A percentile compares a stretch with the other conserved stretches of the same genome.
phyloP scores from a whole-genome alignment of 2,888 invertebrate species.

The Trachelus stipa region DNA sequence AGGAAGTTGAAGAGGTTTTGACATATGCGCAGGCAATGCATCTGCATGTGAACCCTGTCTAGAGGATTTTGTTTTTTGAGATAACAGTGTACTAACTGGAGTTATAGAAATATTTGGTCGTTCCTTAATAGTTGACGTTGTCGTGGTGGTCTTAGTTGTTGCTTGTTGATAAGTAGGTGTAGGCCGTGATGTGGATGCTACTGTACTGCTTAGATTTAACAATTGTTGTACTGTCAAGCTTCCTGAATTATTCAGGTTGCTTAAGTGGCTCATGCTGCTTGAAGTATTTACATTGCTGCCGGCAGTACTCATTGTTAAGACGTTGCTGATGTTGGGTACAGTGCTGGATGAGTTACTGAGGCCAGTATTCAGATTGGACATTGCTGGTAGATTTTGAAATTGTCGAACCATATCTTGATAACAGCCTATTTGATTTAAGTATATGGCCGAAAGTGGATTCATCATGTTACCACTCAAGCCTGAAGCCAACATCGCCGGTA shows the following conservation, averaged over 20 bases:
- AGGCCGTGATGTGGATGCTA: constrained; percentile 37
- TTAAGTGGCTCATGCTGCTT: constrained; percentile 34
- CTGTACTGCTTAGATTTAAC: constrained; percentile 45
- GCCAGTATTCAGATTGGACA: constrained; percentile 40
- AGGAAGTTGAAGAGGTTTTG: constrained; percentile 41
- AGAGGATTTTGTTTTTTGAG: constrained; percentile 41
- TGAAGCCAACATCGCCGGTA: constrained; percentile 50
- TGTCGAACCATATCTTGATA: constrained; percentile 57
- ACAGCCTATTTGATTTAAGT: constrained; percentile 54
- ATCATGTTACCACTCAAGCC: constrained; percentile 50
- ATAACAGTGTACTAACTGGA: constrained; percentile 44
- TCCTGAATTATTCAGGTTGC: constrained; percentile 29
- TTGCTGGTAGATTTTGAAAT: constrained; percentile 54
- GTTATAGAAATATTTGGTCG: constrained; percentile 68
- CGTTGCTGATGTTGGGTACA: constrained; percentile 39
- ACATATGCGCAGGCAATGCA: constrained; percentile 36
- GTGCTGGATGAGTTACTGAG: constrained; percentile 39
- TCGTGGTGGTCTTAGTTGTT: constrained; percentile 36
- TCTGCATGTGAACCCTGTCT: constrained; percentile 30
- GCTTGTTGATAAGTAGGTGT: constrained; percentile 45
- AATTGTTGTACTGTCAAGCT: constrained; percentile 47
- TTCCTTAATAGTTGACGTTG: constrained; percentile 62
- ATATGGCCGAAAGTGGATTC: constrained; percentile 54
- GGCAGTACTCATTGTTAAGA: constrained; percentile 41
- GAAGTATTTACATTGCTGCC: constrained; percentile 18